Evolutionary conservation across 2,113 vertebrate genomes (phyloP).

Genomic region (Fulica atra): DNA sequence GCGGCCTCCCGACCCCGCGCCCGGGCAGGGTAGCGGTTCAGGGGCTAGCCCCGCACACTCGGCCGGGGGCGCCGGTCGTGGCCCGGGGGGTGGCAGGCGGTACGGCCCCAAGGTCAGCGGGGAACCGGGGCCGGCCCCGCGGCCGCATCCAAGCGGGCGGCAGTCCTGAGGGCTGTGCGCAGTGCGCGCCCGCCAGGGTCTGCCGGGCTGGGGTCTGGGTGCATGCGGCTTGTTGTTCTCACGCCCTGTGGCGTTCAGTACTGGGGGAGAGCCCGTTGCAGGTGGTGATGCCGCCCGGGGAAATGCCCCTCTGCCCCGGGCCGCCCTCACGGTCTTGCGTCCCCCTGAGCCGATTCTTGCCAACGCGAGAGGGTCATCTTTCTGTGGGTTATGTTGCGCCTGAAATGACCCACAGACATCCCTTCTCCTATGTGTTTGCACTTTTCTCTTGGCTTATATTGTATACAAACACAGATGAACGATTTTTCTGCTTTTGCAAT

Average conservation of each 20-base stretch:
- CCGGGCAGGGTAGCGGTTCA: not conserved
- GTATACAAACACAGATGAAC: not conserved
- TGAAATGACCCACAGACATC: not conserved
- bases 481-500: not conserved
- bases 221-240: not conserved
- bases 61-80: not conserved
- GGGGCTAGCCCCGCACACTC: not conserved
- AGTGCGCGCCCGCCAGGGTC: not conserved
- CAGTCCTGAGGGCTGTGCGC: not conserved
- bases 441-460: slow-evolving; percentile 23
- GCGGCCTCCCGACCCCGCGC: not conserved
- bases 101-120: not conserved
- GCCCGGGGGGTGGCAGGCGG: not conserved
- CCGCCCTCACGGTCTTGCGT: not conserved
- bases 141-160: not conserved
- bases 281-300: not conserved
- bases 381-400: not conserved
- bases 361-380: not conserved
- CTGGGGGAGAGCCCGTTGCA: fast-evolving
- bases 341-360: not conserved
- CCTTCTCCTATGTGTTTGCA: not conserved
- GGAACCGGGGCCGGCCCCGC: not conserved
- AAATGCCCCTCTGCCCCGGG: not conserved
- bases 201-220: not conserved
- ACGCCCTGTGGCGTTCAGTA: not conserved